Base-by-base conservation (phyloP, 2,888 invertebrate genomes). In the Anodontia alba region DNA sequence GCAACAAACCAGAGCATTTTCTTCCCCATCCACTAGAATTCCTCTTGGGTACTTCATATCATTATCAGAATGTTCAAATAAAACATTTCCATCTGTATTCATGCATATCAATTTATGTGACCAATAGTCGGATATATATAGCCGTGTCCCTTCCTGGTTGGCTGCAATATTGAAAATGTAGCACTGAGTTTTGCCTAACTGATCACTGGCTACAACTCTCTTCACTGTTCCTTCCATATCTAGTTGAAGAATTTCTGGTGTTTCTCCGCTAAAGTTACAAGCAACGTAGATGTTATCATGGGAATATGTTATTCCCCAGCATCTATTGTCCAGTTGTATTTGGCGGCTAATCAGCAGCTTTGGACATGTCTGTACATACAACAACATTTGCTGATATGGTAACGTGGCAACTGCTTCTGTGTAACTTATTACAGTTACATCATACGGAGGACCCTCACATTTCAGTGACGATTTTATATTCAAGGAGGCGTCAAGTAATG, bases 181-280 rank as follows among this genome's bases (percentile, higher is more conserved):
- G 17, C 33, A 29, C 29, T 10, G 12, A 33, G 1, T 33, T 62
- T 62, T 62, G 17, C 20, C 33, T 17, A 62, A 1, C n/a, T 31
- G 3, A 12, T 62, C 33, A 20, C 33, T 33, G 12, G 1, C 7
- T 10, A 33, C 29, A 3, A 1, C 5, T 33, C 62, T 62, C 23
- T 62, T 62, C 5, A 33, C 17, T 33, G 2, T 23, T 8, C 17
- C 7, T 23, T 31, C 17, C 8, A 10, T 29, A 17, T 17, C 62
- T 12, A 62, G 5, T 62, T 62, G 8, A 1, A 62, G 33, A 62
- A 62, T 62, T 33, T 62, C 62, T 33, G 62, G 62, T 2, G 7
- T 62, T 62, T 62, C 62, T 31, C 62, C 62, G 23, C 62, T 62
- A 33, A 33, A 62, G 20, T 62, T 62, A 20, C 62, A 62, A 17